Base-by-base conservation (phyloP, 2,797 vertebrate genomes). In the Gallinago stenura region DNA sequence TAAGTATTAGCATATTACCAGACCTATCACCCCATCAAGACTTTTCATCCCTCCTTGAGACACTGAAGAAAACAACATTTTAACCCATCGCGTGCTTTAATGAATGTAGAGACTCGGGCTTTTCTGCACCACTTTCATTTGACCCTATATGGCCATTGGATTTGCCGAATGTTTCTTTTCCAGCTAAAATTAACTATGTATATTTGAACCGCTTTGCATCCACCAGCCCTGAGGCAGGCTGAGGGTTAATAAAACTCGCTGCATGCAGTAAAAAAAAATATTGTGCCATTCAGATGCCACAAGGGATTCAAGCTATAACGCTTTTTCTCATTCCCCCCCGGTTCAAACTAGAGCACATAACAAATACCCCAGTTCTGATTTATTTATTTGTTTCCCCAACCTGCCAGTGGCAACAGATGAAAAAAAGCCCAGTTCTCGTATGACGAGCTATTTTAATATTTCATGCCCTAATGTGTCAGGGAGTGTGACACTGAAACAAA, bases 241-340 rank as follows among this genome's bases (percentile, higher is more conserved):
- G 41, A 60, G 20, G 50, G 54, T 96, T 96, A 95, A 83, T 24
- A 72, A 87, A 93, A n/a, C 41, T 79, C 56, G 75, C 10, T 25
- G 46, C 35, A 16, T 7, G 45, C 48, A 80, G 31, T 11, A 43
- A 41, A 66, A 81, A 13, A 28, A 76, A 3, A 9, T 46, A 21
- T 2, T 33, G 12, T 54, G 37, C 7, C n/a, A 37, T 56, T 57
- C 19, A 39, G 72, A 31, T 43, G 28, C 54, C 57, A 10, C 21
- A 31, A 64, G 5, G 4, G 19, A 57, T 50, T 60, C 30, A 60
- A 76, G 6, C 37, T 31, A 21, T 28, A 37, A 58, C 19, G 30
- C 8, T 75, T 66, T 76, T 41, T 37, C 71, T 76, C 41, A 37
- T 28, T 6, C 17, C 25, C 3, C 35, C n/a, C 46, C 35, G 33